These are phyloP conservation scores for Zelostemma sp. DNA, from an alignment of 1,140 invertebrate genomes.

Conservation along the genomic window DNA sequence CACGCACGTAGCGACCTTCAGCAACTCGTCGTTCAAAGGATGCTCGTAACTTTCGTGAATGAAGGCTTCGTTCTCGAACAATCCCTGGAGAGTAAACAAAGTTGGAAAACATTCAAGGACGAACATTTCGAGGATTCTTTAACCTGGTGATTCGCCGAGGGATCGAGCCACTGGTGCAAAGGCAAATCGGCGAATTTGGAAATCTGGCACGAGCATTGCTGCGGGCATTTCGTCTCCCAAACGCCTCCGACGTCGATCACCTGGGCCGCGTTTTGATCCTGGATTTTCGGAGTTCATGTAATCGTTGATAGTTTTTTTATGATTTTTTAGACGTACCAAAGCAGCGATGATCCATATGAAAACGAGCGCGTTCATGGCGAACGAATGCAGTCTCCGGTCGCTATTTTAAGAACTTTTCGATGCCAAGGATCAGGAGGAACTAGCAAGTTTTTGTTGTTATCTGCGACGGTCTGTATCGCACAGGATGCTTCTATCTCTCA, in stretches of 20 bases:
- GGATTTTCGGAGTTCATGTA: conserved; percentile 3
- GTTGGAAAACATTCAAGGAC: not conserved
- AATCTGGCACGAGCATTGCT: conserved; percentile 59
- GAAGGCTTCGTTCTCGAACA: conserved; percentile 4
- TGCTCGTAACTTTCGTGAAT: conserved; percentile 15
- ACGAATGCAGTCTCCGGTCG: conserved; percentile 7
- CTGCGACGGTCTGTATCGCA: conserved; percentile 59
- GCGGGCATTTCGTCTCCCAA: conserved; percentile 60
- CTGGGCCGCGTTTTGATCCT: conserved; percentile 47
- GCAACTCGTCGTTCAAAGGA: conserved; percentile 54
- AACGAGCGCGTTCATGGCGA: conserved; percentile 20
- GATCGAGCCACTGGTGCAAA: conserved; percentile 57
- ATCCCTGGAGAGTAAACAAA: not conserved
- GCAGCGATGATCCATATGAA: conserved; percentile 17
- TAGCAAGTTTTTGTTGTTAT: conserved; percentile 61
- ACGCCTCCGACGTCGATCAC: conserved; percentile 53
- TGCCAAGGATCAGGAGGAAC: conserved; percentile 54
- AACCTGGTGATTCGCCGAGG: conserved; percentile 33
- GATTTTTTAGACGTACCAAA: conserved; percentile 24
- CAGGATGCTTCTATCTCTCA: conserved; percentile 66
- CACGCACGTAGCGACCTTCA: conserved; percentile 74
- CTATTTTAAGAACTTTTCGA: conserved; percentile 26
- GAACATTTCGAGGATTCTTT: not conserved
- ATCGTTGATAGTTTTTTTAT: not conserved
- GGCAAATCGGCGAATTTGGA: conserved; percentile 56